These are phyloP conservation scores for Cantharis nigra DNA, from an alignment of 2,888 invertebrate species.

Conservation along the genomic window DNA sequence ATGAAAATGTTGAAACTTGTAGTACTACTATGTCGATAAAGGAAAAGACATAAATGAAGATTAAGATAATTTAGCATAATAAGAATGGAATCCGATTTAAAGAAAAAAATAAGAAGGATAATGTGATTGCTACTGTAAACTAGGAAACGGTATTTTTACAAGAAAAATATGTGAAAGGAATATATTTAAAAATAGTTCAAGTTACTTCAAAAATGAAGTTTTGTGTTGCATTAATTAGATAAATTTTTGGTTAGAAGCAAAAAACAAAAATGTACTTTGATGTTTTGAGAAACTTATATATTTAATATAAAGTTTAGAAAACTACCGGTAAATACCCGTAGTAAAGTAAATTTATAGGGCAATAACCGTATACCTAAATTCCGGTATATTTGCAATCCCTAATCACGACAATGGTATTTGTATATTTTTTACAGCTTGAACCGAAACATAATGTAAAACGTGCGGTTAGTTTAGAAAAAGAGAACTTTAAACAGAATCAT, in stretches of 20 bases:
- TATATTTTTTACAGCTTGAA: constrained; percentile 15
- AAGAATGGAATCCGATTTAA: not conserved
- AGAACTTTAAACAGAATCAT: constrained; percentile 39
- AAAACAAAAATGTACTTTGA: not conserved
- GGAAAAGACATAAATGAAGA: not conserved
- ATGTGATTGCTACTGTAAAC: not conserved
- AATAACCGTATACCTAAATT: too few species aligned
- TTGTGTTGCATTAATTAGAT: too few species aligned
- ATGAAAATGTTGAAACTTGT: not conserved
- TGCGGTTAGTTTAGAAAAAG: constrained; percentile 26
- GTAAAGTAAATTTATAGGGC: not conserved
- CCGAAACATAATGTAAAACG: constrained; percentile 18
- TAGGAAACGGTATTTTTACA: not conserved
- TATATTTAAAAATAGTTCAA: not conserved
- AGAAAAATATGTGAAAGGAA: not conserved
- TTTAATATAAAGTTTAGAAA: not conserved
- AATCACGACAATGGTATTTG: not conserved
- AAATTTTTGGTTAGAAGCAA: too few species aligned
- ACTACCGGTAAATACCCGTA: not conserved
- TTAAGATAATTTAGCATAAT: not conserved
- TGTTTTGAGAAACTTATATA: not conserved
- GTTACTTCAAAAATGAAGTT: not conserved
- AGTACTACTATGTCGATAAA: not conserved
- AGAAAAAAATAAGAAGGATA: not conserved
- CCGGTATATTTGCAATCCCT: not conserved